Conservation (phyloP, 1,140 invertebrate species). For the Polyergus mexicanus region DNA sequence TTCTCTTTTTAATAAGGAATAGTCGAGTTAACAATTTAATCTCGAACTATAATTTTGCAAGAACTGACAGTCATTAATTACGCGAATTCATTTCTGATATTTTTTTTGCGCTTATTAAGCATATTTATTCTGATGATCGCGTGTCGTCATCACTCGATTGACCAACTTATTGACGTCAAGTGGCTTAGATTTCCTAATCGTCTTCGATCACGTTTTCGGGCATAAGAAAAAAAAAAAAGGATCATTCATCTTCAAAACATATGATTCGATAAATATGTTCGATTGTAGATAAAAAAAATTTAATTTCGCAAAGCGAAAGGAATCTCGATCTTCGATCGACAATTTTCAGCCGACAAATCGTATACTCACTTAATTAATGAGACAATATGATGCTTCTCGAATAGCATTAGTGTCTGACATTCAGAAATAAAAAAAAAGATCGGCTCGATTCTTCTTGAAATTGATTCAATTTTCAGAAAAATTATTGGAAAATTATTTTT, state of each 20-base stretch:
- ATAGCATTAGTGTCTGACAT: background rate
- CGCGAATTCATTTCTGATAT: background rate
- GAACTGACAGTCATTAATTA: background rate
- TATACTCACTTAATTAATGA: background rate
- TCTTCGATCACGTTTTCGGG: background rate
- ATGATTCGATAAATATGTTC: background rate
- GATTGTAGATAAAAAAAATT: background rate
- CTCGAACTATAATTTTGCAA: background rate
- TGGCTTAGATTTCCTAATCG: background rate
- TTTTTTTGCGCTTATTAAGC: background rate
- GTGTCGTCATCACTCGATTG: background rate
- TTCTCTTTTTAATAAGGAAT: background rate
- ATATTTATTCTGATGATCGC: background rate
- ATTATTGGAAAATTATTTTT: background rate
- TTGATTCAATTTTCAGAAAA: conserved; percentile 12
- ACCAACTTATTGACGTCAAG: background rate
- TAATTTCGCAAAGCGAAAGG: background rate
- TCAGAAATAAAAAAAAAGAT: background rate
- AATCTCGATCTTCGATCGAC: background rate
- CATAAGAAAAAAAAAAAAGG: background rate
- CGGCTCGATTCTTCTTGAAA: background rate
- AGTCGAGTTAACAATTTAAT: background rate
- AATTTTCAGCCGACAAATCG: background rate
- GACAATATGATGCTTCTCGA: background rate
- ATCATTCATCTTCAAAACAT: background rate